A percentile compares a stretch with the other conserved stretches of the same genome.
Conservation (phyloP, 2,888 invertebrate species). For the Leucania comma region DNA sequence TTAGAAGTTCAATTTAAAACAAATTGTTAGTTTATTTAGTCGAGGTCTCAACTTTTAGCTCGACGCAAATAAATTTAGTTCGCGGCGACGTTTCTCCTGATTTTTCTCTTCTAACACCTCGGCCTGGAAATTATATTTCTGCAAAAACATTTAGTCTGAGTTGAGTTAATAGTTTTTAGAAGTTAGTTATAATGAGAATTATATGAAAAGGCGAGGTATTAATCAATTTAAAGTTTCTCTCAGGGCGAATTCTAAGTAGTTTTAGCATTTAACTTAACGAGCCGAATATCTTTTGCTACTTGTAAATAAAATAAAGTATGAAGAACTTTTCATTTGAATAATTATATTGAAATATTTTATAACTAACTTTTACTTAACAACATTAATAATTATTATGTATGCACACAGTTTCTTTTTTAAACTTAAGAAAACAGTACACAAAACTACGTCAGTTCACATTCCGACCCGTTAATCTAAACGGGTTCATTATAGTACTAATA, state of each 20-base stretch:
- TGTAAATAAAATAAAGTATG: background rate
- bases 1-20: constrained; percentile 63
- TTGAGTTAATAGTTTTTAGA: constrained; percentile 6
- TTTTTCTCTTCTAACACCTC: constrained; percentile 50
- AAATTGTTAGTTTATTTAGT: constrained; percentile 66
- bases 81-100: constrained; percentile 39
- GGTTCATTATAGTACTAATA: constrained; percentile 19
- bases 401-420: background rate
- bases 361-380: too few species aligned
- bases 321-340: too few species aligned
- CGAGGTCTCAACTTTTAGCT: constrained; percentile 45
- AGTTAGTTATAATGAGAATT: constrained; percentile 17
- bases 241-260: background rate
- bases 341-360: too few species aligned
- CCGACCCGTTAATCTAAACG: constrained; percentile 1
- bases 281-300: background rate
- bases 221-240: background rate
- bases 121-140: constrained; percentile 38
- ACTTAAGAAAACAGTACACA: background rate
- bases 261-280: background rate
- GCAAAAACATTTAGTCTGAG: background rate
- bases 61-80: constrained; percentile 47
- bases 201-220: background rate
- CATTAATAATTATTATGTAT: too few species aligned
- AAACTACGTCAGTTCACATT: constrained; percentile 1